These are phyloP conservation scores for Drosophila buzzatii DNA, from an alignment of 2,888 invertebrate genomes.

Conservation along the genomic window DNA sequence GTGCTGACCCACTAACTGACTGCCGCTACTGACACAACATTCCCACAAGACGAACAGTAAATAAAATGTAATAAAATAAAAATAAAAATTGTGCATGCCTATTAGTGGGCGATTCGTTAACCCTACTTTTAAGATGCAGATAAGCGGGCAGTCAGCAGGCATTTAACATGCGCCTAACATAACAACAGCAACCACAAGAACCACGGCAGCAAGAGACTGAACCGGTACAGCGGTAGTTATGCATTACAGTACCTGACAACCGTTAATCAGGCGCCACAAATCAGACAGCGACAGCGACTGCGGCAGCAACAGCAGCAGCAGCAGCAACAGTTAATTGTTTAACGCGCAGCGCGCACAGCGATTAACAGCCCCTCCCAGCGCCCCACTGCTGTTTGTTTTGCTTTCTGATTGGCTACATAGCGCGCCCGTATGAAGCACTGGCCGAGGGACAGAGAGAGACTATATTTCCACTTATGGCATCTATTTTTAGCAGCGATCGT, in stretches of 20 bases:
- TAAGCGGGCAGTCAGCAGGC: constrained; percentile 41
- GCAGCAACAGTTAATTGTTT: constrained; percentile 45
- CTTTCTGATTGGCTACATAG: constrained; percentile 51
- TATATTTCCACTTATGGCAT: constrained; percentile 9
- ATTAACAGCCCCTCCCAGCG: constrained; percentile 20
- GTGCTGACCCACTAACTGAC: constrained; percentile 57
- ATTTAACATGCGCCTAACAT: constrained; percentile 53
- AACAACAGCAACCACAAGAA: constrained; percentile 2
- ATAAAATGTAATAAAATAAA: background rate
- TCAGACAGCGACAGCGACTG: constrained; percentile 36
- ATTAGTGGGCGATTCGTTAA: constrained; percentile 58
- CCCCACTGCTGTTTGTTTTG: constrained; percentile 12
- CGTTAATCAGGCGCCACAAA: constrained; percentile 77
- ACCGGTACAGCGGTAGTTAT: constrained; percentile 46
- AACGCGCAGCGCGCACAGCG: constrained; percentile 39
- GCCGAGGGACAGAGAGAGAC: background rate
- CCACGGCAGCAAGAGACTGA: background rate
- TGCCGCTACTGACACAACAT: constrained; percentile 15
- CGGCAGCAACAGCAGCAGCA: background rate
- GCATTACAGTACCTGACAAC: constrained; percentile 58
- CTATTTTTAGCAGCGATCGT: constrained; percentile 54
- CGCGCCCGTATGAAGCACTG: background rate
- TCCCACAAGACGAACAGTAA: constrained; percentile 28
- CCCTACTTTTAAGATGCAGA: constrained; percentile 64
- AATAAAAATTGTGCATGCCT: constrained; percentile 42